These are phyloP conservation scores for Chiloscyllium plagiosum DNA, from an alignment of 2,113 vertebrate species.

Conservation along the genomic window DNA sequence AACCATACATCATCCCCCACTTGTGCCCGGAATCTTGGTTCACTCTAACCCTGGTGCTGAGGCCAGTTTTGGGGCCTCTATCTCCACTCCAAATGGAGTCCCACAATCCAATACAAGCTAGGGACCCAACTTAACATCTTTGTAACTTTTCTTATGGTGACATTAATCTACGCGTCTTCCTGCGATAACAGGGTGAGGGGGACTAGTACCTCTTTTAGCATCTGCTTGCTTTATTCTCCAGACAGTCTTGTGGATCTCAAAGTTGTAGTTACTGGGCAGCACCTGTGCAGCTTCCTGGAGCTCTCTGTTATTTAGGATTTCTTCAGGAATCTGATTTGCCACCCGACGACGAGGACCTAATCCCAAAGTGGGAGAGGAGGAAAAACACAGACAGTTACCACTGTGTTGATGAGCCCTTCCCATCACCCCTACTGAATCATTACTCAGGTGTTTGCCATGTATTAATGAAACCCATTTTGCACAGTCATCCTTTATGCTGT, in stretches of 20 bases:
- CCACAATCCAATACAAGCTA: not conserved
- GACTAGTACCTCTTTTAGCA: slow-evolving; percentile 75
- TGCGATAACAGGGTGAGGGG: not conserved
- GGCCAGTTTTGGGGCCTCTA: not conserved
- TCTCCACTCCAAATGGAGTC: not conserved
- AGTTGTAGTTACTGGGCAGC: slow-evolving; percentile 91
- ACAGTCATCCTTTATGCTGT: not conserved
- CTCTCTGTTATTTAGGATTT: slow-evolving; percentile 71
- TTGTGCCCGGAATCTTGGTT: not conserved
- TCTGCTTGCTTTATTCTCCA: slow-evolving; percentile 82
- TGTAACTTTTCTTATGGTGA: not conserved
- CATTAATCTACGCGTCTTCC: not conserved
- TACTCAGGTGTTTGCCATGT: not conserved
- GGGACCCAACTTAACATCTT: not conserved
- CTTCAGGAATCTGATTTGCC: slow-evolving; percentile 82
- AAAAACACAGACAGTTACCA: not conserved
- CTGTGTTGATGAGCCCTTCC: not conserved
- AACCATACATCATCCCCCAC: not conserved
- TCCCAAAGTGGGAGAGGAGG: not conserved
- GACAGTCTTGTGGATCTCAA: slow-evolving; percentile 92
- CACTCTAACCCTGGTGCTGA: not conserved
- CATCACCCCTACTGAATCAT: not conserved
- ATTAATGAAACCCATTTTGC: not conserved
- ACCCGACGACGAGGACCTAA: slow-evolving; percentile 52
- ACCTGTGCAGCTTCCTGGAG: slow-evolving; percentile 65